Evolutionary conservation across 2,888 invertebrate genomes (phyloP).

Genomic region (Mamestra brassicae): DNA sequence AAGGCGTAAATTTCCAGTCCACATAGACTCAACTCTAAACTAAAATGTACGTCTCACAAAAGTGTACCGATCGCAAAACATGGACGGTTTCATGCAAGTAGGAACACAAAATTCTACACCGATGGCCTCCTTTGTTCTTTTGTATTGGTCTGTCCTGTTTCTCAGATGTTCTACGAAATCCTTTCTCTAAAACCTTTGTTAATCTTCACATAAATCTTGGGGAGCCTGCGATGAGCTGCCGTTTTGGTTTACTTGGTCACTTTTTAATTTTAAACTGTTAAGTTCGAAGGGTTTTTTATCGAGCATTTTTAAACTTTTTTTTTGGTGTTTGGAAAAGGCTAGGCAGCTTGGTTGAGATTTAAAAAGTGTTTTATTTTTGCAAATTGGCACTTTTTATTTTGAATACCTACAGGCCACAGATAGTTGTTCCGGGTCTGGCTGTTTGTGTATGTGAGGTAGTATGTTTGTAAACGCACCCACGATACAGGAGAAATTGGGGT

Average conservation of each 20-base stretch:
- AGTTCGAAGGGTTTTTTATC: background rate
- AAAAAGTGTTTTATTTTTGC: too few relatives aligned
- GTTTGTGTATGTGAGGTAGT: too few relatives aligned
- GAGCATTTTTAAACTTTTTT: too few relatives aligned
- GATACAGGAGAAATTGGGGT: too few relatives aligned
- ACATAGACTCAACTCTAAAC: background rate
- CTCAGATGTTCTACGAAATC: constrained; percentile 51
- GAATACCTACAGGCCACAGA: too few relatives aligned
- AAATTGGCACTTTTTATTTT: too few relatives aligned
- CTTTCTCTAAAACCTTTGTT: constrained; percentile 62
- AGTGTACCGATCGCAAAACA: constrained; percentile 20
- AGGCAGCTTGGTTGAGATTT: too few relatives aligned
- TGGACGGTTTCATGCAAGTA: constrained; percentile 34
- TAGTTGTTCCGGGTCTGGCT: too few relatives aligned
- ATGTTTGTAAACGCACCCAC: too few relatives aligned
- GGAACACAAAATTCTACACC: constrained; percentile 54
- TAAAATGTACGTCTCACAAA: background rate
- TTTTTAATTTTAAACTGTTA: constrained; percentile 33
- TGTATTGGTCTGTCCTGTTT: constrained; percentile 51
- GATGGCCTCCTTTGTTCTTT: constrained; percentile 64
- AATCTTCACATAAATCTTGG: constrained; percentile 63
- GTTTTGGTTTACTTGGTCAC: constrained; percentile 34
- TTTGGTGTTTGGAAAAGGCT: too few relatives aligned
- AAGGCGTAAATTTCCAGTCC: too few relatives aligned
- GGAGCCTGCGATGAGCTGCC: constrained; percentile 49